Base-by-base conservation (phyloP, 2,113 vertebrate species). In the Alouatta palliata region DNA sequence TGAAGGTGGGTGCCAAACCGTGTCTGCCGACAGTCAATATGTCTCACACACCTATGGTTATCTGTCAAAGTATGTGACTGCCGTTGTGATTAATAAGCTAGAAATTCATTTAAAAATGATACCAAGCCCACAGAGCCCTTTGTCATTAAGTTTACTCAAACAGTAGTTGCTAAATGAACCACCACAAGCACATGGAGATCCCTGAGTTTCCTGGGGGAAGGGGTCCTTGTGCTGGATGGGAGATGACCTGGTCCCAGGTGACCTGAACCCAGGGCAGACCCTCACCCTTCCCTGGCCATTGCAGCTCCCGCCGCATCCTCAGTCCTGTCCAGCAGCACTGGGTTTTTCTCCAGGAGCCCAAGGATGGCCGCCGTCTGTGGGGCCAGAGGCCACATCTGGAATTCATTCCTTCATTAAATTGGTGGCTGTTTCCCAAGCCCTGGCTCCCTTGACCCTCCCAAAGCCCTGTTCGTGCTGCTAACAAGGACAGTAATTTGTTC, bases 401-500 rank as follows among this genome's bases (percentile, higher is more conserved):
- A 93, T 56, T 95, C 98, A 97, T 98, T 97, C 97, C 98, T 97
- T 98, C 97, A 97, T 97, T 98, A 98, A 98, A 98, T 98, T 97
- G 98, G 98, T 98, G 98, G 98, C 98, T 98, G 96, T 97, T 98
- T 98, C 98, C 98, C 98, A 99, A 98, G 97, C 96, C 96, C 92
- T 85, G 9, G 97, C 94, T 99, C 97, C 98, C 97, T 98, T 97
- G 97, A 97, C 98, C 98, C 98, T 64, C 98, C 97, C 98, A 98
- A 97, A 98, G 98, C 98, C 98, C 98, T 88, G 95, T 97, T 98
- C 96, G 58, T 96, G 98, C 98, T 98, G 98, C 98, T 99, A 99
- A 99, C 98, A 97, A 99, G 98, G 98, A 98, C 97, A 97, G 98
- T 98, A 98, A 99, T 99, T 99, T 99, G 99, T 98, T 98, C 98